Base-by-base conservation (phyloP, 2,888 invertebrate genomes). In the Lasioglossum zephyrum region DNA sequence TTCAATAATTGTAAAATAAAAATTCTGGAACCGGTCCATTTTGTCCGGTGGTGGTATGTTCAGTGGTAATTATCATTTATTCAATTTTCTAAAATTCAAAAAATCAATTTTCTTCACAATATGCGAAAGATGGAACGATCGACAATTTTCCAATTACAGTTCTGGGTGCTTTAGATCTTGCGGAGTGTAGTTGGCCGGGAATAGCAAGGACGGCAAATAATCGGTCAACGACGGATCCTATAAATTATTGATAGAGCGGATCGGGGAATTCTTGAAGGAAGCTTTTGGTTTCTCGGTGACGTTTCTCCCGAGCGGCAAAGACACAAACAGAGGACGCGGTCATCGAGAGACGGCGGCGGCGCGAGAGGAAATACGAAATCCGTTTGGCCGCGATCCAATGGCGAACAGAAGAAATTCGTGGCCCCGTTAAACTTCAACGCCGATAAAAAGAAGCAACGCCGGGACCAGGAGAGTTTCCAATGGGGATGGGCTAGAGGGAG, bases 321-420 rank as follows among this genome's bases (percentile, higher is more conserved):
- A 78, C 76, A 69, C 79, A 74, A 79, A 76, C 73, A 60, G 77
- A 77, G 49, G 77, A 83, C 47, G 74, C 79, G 81, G 82, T 86
- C 82, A 86, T 78, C 79, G 81, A 31, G 63, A 70, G 73, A 76
- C 82, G 79, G 41, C 22, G 57, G 57, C n/a, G 57, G 57, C 9
- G 60, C 53, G 49, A 57, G 79, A 77, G 82, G 83, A 84, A 89
- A 84, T 72, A 84, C 83, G 82, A 87, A 87, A 88, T 86, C 81
- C 76, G 86, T 75, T 88, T 88, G 88, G 88, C 88, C 77, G 41
- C 66, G 82, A 41, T 86, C 88, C 88, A 89, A 77, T 79, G 79
- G 49, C 84, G 70, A 80, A 83, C 77, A 73, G 84, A 87, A 77
- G 82, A 87, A 78, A 72, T 86, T 81, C 81, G 88, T 85, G 86